phyloP scores from a whole-genome alignment of 2,888 invertebrate species.

The Sipunculus nudus region DNA sequence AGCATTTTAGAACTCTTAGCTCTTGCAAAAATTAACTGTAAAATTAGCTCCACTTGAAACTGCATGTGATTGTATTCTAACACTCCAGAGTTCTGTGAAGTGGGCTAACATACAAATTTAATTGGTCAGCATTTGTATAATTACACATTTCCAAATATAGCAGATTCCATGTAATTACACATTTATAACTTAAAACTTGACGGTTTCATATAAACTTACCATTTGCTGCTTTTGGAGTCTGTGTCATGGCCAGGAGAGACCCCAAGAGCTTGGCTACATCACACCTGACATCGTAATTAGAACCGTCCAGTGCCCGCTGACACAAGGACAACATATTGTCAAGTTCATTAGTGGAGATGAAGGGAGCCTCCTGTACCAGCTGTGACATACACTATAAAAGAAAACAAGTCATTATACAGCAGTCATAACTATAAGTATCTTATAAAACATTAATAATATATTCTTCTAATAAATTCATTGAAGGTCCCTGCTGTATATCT shows the following conservation, averaged over 20 bases:
- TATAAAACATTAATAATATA: too few relatives aligned
- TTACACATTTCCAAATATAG: not conserved
- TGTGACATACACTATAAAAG: conserved; percentile 80
- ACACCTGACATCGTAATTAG: conserved; percentile 90
- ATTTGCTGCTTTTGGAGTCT: conserved; percentile 45
- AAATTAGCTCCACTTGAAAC: too few relatives aligned
- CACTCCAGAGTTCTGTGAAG: too few relatives aligned
- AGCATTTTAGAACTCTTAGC: too few relatives aligned
- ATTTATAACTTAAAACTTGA: too few relatives aligned
- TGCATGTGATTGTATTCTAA: too few relatives aligned
- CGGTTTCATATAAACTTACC: too few relatives aligned
- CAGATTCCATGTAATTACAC: not conserved
- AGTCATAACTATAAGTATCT: too few relatives aligned
- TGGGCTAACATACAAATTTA: not conserved
- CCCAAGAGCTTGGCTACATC: conserved; percentile 92
- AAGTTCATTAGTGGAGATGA: conserved; percentile 84
- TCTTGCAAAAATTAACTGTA: too few relatives aligned
- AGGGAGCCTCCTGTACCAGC: conserved; percentile 85
- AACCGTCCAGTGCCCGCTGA: conserved; percentile 89
- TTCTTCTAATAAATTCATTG: too few relatives aligned
- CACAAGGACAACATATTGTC: conserved; percentile 92
- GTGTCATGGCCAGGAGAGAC: conserved; percentile 77
- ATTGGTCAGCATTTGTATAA: not conserved
- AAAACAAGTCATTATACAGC: too few relatives aligned
- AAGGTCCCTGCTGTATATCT: too few relatives aligned